Base-by-base conservation (phyloP, 1,140 invertebrate genomes). In the Drepana arcuata region DNA sequence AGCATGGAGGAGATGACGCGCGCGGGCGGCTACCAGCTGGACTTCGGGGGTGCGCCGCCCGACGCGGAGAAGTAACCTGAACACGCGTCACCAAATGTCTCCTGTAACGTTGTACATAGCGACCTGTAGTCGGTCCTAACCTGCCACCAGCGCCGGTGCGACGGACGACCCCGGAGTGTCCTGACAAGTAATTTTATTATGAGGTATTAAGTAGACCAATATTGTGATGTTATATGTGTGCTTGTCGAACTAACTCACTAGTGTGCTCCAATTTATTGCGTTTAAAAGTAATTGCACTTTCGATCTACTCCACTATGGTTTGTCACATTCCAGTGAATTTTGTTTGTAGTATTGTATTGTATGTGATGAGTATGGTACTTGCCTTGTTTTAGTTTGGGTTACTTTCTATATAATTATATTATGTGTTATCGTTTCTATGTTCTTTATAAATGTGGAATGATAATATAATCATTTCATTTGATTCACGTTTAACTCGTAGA, bases 1-100 rank as follows among this genome's bases (percentile, higher is more conserved):
- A 93, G 92, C 4, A 94, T 95, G 87, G 94, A 96, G 65, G 93
- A 95, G 73, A 90, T 95, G 63, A 94, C 92, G 6, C 85, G 88
- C 37, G 87, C 86, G 28, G 87, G 87, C 34, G 84, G 84, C 34
- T 90, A 89, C 54, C 87, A 86, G 66, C 66, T 89, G 16, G 87
- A 88, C 57, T 89, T 87, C 65, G 84, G 80, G 54, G 84, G 78
- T 26, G 75, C 79, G 6, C 71, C 83, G 18, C 75, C 80, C 10
- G 79, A 82, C 15, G 36, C 64, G 28, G 78, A 83, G 36, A 82
- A 84, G 71, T 83, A 82, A 37, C 40, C 39, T 41, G 33, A 28
- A 30, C 43, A 43, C 27, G 31, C 34, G 36, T 41, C 44, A 47
- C 47, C 47, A 45, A 43, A 48, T 46, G 48, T 41, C 45, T 29